A percentile compares a stretch with the other conserved stretches of the same genome.
Evolutionary conservation across 1,140 invertebrate genomes (phyloP).

Genomic region (Meloidogyne floridensis): DNA sequence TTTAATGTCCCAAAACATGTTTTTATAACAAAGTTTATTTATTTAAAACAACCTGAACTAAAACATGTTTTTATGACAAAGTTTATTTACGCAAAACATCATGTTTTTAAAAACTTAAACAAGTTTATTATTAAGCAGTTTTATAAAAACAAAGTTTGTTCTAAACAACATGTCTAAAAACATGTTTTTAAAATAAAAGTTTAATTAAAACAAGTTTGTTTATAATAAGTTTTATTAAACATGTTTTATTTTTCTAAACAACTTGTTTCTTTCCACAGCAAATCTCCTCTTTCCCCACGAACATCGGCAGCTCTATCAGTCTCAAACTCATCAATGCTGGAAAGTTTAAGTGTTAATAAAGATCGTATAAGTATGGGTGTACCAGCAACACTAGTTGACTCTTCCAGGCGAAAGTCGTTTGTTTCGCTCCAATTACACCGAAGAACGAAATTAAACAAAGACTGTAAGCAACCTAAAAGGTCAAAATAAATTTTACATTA

Average conservation of each 20-base stretch:
- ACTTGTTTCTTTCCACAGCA: conserved; percentile 13
- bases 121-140: neutral
- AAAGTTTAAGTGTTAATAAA: conserved; percentile 54
- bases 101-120: too few relatives aligned
- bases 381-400: conserved; percentile 13
- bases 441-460: conserved; percentile 59
- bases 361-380: conserved; percentile 27
- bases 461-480: too few relatives aligned
- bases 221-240: too few relatives aligned
- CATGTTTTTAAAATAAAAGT: too few relatives aligned
- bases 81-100: too few relatives aligned
- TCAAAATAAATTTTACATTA: too few relatives aligned
- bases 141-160: neutral
- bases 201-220: too few relatives aligned
- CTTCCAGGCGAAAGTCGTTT: conserved; percentile 56
- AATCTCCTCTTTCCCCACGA: conserved; percentile 62
- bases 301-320: conserved; percentile 65
- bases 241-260: neutral
- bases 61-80: too few relatives aligned
- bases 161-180: neutral
- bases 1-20: too few relatives aligned
- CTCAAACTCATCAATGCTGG: conserved; percentile 63
- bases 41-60: too few relatives aligned
- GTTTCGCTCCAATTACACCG: conserved; percentile 62
- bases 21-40: too few relatives aligned